These are phyloP conservation scores for Heterodera carotae DNA, from an alignment of 1,140 invertebrate genomes.

Conservation along the genomic window DNA sequence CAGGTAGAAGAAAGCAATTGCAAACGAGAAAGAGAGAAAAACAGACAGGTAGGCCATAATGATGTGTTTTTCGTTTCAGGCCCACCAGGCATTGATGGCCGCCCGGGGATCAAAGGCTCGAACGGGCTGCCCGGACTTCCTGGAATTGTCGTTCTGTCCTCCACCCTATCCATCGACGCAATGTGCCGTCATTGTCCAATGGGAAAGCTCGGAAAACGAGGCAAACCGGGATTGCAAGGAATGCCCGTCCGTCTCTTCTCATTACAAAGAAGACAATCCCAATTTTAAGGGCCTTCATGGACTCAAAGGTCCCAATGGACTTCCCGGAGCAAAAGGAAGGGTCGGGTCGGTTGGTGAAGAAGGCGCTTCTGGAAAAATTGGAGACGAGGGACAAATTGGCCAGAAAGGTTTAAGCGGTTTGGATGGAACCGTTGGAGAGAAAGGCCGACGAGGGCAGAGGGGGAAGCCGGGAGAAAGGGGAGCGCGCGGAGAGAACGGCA, in stretches of 20 bases:
- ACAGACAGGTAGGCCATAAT: background rate
- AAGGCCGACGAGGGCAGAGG: constrained; percentile 7
- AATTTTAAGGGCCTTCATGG: constrained; percentile 17
- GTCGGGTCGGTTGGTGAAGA: background rate
- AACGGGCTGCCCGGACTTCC: constrained; percentile 14
- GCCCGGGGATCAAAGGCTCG: constrained; percentile 9
- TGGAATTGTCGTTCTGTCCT: constrained; percentile 1
- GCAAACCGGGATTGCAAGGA: constrained; percentile 5
- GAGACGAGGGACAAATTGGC: constrained; percentile 17
- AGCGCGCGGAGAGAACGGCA: constrained; percentile 9
- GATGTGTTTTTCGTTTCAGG: constrained; percentile 2
- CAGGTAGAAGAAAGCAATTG: constrained; percentile 9
- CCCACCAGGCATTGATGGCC: constrained; percentile 15
- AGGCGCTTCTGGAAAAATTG: constrained; percentile 2
- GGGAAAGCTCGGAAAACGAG: constrained; percentile 21
- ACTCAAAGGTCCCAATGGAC: constrained; percentile 17
- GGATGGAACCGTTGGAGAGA: constrained; percentile 9
- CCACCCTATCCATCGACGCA: background rate
- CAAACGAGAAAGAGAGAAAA: background rate
- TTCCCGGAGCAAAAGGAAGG: constrained; percentile 5
- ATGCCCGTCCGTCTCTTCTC: background rate
- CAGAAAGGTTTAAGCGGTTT: constrained; percentile 18
- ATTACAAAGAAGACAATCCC: background rate
- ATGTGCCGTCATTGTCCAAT: constrained; percentile 15
- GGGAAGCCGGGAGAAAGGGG: constrained; percentile 25